A percentile compares a stretch with the other conserved stretches of the same genome.
Conservation (phyloP, 2,797 vertebrate species). For the Steatocranus sp. region DNA sequence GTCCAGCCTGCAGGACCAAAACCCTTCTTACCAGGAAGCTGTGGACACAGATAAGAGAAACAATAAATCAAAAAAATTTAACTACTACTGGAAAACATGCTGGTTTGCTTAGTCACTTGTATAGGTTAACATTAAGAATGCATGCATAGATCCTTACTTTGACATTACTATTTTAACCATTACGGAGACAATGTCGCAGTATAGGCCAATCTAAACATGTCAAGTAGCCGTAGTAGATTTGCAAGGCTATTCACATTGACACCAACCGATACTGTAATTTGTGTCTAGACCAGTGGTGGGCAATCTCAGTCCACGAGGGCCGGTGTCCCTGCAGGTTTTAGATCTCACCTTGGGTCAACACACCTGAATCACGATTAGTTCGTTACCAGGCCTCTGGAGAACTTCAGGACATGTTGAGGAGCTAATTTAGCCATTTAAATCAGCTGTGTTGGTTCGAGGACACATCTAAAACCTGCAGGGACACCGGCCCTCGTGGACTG, state of each 20-base stretch:
- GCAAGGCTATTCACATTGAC: neutral
- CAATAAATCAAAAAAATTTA: neutral
- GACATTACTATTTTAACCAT: neutral
- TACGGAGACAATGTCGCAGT: neutral
- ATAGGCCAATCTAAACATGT: neutral
- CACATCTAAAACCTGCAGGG: too few species aligned
- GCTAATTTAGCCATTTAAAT: too few species aligned
- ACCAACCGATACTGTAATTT: neutral
- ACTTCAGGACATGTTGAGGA: too few species aligned
- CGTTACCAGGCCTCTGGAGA: too few species aligned
- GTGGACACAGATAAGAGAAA: constrained; percentile 7
- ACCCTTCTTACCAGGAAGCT: constrained; percentile 93
- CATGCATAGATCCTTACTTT: neutral
- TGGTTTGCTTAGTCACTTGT: neutral
- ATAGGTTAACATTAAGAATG: neutral
- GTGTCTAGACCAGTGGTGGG: too few species aligned
- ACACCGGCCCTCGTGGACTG: too few species aligned
- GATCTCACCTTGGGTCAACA: too few species aligned
- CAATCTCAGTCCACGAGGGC: too few species aligned
- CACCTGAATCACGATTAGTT: too few species aligned
- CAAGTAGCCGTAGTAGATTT: neutral
- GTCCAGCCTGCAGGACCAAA: constrained; percentile 94
- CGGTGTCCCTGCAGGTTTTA: too few species aligned
- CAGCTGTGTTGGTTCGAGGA: too few species aligned
- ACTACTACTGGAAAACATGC: neutral